Base-by-base conservation (phyloP, 2,113 vertebrate genomes). In the Malurus alboscapulatus region DNA sequence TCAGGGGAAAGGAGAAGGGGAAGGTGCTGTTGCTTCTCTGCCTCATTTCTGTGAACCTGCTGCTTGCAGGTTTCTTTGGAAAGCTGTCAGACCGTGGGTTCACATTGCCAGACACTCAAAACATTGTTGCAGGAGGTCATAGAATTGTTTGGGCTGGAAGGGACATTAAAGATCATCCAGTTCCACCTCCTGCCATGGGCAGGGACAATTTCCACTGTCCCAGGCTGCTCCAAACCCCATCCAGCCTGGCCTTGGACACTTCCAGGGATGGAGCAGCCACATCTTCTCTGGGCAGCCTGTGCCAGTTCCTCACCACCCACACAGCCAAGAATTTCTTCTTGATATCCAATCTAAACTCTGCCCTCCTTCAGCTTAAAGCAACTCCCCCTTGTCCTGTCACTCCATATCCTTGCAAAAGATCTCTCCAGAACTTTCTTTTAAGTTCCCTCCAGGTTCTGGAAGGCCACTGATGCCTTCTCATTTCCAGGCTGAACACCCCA, bases 41-140 rank as follows among this genome's bases (percentile, higher is more conserved):
- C 2, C 24, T 22, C 7, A 2, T 75, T 58, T 9, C 44, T 22
- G 22, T 3, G 10, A 29, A 42, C 9, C 10, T 59, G 20, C 16
- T 81, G 32, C 29, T 48, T 58, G 22, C 11, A 86, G 53, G 4
- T 45, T 26, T 88, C 61, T 34, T 40, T 53, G 79, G 32, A 40
- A 63, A n/a, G 32, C 54, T 25, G 3, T 19, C 14, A 36, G 27
- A 11, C 34, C 3, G 12, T 29, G 54, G 22, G 30, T 40, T 57
- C 25, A 2, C 58, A 3, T 0, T 13, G 4, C 14, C 53, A 71
- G 30, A 50, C 3, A 40, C 30, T 40, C 34, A 45, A 6, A 1
- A 2, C 0, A 0, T 20, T 26, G 3, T 6, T 54, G 38, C 12
- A 29, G 36, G 82, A 18, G 1, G 27, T 48, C 25, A 34, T 1